Evolutionary conservation across 2,888 invertebrate genomes (phyloP), one percentile per base, ranked within the genome.

Genomic region (Chouioia cunea): DNA sequence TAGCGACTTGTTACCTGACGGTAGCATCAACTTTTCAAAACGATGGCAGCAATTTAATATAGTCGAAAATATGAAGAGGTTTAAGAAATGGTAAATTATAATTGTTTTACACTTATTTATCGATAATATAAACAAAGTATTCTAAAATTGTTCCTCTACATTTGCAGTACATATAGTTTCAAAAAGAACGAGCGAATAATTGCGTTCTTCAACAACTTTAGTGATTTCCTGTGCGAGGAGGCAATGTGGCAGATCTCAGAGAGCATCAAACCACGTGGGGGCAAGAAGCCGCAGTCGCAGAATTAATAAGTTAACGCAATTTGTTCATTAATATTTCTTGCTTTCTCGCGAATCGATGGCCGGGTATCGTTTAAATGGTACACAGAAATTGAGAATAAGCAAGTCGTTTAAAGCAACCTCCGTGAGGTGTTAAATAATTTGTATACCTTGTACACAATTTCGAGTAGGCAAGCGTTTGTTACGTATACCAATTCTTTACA

Each of bases 241-340:
- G 94, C 96, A 70, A 95, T 99, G 92, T 99, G 99, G 99, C 96
- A 97, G 86, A 93, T 98, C 81, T 99, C 98, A 0, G 97, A 98
- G 88, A 92, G 92, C 77, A 97, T 99, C 79, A 98, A 98, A 88
- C 98, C 98, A 65, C 89, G 95, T 70, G 93, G 92, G 27, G 90
- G 90, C 1, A 90, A 90, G 75, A 88, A 90, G 79, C 83, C 87
- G 52, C 83, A 83, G 71, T 63, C 80, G 15, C 83, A 85, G 70
- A 84, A 84, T 75, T 84, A 81, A 79, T 54, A 3, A 15, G 6
- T 48, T 60, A 65, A 44, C 44, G 46, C 10, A 36, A 36, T 36
- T 36, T 36, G 10, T 36, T 10, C 36, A 59, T n/a, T 43, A 12
- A 54, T 44, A 4, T 16, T 54, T 48, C 54, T 53, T 64, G 27